Evolutionary conservation across 2,797 vertebrate genomes (phyloP), one percentile per base, ranked within the genome.

Genomic region (Onychomys torridus): DNA sequence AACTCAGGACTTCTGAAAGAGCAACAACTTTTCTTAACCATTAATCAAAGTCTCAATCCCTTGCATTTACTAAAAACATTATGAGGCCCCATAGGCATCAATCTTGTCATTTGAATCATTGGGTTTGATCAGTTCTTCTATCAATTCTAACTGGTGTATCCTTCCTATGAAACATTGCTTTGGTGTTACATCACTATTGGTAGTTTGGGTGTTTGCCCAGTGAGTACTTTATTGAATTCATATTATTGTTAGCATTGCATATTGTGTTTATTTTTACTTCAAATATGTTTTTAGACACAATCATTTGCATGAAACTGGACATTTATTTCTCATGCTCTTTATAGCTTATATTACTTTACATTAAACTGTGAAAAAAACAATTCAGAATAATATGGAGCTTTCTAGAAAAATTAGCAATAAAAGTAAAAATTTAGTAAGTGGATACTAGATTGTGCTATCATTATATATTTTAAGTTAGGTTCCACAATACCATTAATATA

Each of bases 261-360:
- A 93, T 78, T 92, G 6, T 96, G 69, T 96, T 87, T 95, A 78
- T 27, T 95, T 52, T 65, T 79, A 5, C 12, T 91, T 25, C 37
- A 81, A 91, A 94, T n/a, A 61, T 95, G 59, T 85, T 96, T 17
- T 0, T 52, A 91, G 37, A 76, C 59, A 86, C 0, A 76, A 43
- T 79, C 11, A 19, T 77, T 82, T 63, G 29, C 21, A n/a, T 91
- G 12, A 49, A 87, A 92, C 73, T 65, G 7, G 23, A 25, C 23
- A 19, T 61, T 52, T 10, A 34, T 96, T 89, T 86, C 19, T 85
- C 49, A 95, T 52, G 6, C 23, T 73, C 21, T 61, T 2, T 40
- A 52, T n/a, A 59, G 63, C 49, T 89, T 63, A 19, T 59, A 43
- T 78, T 52, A 11, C 21, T 76, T 65, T 63, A 43, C 73, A 40